Percentiles rank a stretch among this genome's conserved stretches.
These are phyloP conservation scores for Elgonia sp. DNA, from an alignment of 2,888 invertebrate genomes.

Conservation along the genomic window DNA sequence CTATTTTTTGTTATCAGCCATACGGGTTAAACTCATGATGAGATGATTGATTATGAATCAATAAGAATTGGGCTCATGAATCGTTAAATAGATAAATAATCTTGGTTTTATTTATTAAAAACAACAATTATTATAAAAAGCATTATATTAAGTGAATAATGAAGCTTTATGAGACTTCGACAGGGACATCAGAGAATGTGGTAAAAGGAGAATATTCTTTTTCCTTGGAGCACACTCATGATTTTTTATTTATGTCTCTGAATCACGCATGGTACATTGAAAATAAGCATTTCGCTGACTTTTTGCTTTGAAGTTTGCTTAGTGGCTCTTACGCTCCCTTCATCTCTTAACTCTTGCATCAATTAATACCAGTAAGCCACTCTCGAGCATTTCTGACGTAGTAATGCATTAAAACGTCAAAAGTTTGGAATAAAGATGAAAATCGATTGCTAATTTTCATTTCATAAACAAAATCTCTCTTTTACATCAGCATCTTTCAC, in stretches of 20 bases:
- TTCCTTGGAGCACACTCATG: conserved; percentile 72
- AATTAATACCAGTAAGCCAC: conserved; percentile 78
- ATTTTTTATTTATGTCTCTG: conserved; percentile 75
- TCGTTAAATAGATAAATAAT: not conserved
- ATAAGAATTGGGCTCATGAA: conserved; percentile 2
- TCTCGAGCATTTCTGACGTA: conserved; percentile 61
- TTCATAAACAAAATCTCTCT: not conserved
- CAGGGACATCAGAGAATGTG: conserved; percentile 55
- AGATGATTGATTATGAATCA: too few species aligned
- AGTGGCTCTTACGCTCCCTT: conserved; percentile 78
- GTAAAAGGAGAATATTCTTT: conserved; percentile 65
- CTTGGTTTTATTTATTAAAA: conserved; percentile 32
- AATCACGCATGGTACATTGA: conserved; percentile 79
- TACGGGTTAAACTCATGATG: too few species aligned
- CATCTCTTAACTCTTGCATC: conserved; percentile 77
- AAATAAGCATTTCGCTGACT: conserved; percentile 81
- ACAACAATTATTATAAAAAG: conserved; percentile 28
- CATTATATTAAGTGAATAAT: conserved; percentile 56
- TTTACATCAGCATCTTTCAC: not conserved
- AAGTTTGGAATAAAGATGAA: conserved; percentile 40
- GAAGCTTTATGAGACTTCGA: conserved; percentile 44
- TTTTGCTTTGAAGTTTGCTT: conserved; percentile 82
- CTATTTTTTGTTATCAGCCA: too few species aligned
- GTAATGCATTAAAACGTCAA: conserved; percentile 70
- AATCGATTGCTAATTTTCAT: conserved; percentile 51